Base-by-base conservation (phyloP, 1,140 invertebrate species). In the Orius laevigatus region DNA sequence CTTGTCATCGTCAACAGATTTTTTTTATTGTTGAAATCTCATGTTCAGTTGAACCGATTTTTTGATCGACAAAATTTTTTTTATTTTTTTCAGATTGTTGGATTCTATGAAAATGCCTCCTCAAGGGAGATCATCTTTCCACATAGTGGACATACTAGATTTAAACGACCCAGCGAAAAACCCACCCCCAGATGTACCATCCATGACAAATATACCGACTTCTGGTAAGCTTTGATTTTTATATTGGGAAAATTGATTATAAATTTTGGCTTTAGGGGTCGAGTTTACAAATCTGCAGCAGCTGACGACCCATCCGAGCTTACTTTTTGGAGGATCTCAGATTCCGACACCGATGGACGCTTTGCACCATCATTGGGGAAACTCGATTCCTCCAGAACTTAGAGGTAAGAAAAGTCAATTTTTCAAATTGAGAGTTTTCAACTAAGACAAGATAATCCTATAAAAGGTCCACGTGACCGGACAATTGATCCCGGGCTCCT, bases 71-170 rank as follows among this genome's bases (percentile, higher is more conserved):
- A n/a, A n/a, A n/a, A n/a, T n/a, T n/a, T n/a, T n/a, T n/a, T n/a
- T n/a, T n/a, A n/a, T 33, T 33, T 60, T 52, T 66, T 67, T 9
- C 64, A 78, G 75, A 47, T 63, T 78, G 25, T 58, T 78, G 58
- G 75, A 78, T 56, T 75, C 70, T 55, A 77, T 78, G 69, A 79
- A 78, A 63, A 71, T 75, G 63, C 72, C 73, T 0, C 70, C 69
- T 9, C 60, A 78, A 40, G 59, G 64, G 10, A 59, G 78, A 34
- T 74, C 74, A 1, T 76, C 79, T 32, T 83, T 83, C 57, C 78
- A 81, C 58, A 82, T 83, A 56, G 78, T 76, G 45, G 80, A 83
- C 58, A 82, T 83, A 55, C 62, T 83, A 38, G 78, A 81, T 18
- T 60, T 81, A 49, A 73, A 75, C 50, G 72, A 63, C 44, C 53